phyloP scores from a whole-genome alignment of 2,113 vertebrate genomes.

The Promerops cafer region DNA sequence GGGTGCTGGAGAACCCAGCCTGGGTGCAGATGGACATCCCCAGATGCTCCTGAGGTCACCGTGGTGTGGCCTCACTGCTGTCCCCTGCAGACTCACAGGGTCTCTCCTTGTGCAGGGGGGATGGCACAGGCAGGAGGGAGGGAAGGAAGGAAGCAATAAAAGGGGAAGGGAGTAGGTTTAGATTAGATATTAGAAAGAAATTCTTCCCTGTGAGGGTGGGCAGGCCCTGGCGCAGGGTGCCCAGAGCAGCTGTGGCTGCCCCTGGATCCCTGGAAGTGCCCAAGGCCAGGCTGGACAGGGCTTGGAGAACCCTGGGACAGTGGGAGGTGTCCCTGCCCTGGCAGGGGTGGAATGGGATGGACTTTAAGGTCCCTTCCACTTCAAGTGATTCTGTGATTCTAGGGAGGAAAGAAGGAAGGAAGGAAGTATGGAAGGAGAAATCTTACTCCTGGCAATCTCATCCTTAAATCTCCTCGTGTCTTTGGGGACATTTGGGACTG shows the following conservation, averaged over 20 bases:
- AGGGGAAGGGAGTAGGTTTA: not conserved
- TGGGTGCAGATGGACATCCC: not conserved
- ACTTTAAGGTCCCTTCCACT: not conserved
- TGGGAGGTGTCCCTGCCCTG: not conserved
- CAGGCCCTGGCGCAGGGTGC: not conserved
- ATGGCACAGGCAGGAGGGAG: not conserved
- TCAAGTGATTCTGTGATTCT: not conserved
- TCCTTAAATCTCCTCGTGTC: not conserved
- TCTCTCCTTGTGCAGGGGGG: not conserved
- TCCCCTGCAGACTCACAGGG: not conserved
- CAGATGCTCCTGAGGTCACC: not conserved
- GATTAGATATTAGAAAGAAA: not conserved
- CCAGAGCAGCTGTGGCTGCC: not conserved
- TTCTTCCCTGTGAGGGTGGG: not conserved
- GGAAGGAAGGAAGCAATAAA: not conserved
- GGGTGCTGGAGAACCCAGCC: not conserved
- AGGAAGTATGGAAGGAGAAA: not conserved
- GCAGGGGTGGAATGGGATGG: fast-evolving
- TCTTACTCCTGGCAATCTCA: not conserved
- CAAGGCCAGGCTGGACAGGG: not conserved
- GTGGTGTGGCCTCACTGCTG: not conserved
- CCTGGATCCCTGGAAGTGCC: not conserved
- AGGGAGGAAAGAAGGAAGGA: not conserved
- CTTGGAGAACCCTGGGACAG: not conserved
- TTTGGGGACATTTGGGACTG: not conserved